phyloP scores from a whole-genome alignment of 2,888 invertebrate genomes.

The Stegana nigrithorax region DNA sequence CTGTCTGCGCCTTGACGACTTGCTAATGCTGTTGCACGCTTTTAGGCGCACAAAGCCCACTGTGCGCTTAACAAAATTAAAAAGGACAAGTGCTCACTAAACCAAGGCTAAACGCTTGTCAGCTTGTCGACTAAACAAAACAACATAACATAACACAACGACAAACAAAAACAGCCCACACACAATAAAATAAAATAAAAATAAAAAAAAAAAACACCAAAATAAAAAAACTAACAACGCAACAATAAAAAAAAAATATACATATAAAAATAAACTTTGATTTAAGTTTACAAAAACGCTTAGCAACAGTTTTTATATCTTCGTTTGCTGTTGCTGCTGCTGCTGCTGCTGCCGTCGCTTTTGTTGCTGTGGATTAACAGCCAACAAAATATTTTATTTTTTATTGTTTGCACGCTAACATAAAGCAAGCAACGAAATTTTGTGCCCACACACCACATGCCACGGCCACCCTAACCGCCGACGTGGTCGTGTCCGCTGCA shows the following conservation, averaged over 20 bases:
- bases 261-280: conserved; percentile 51
- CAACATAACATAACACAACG: conserved; percentile 36
- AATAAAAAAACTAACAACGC: neutral
- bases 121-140: conserved; percentile 29
- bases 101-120: conserved; percentile 5
- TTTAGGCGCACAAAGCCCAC: conserved; percentile 12
- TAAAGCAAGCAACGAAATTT: no score
- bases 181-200: conserved; percentile 40
- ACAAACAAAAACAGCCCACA: neutral
- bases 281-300: conserved; percentile 62
- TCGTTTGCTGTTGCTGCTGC: conserved; percentile 15
- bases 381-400: conserved; percentile 56
- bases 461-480: no score
- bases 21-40: conserved; percentile 16
- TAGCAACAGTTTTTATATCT: conserved; percentile 43
- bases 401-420: conserved; percentile 46
- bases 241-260: conserved; percentile 35
- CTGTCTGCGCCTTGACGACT: no score
- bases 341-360: conserved; percentile 22
- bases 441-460: no score
- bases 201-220: conserved; percentile 22
- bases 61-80: neutral
- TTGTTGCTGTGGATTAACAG: conserved; percentile 53
- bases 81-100: no score
- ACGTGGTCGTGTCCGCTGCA: no score